A percentile compares a stretch with the other conserved stretches of the same genome.
Conservation (phyloP, 2,797 vertebrate species). For the Adelosebastes latens region DNA sequence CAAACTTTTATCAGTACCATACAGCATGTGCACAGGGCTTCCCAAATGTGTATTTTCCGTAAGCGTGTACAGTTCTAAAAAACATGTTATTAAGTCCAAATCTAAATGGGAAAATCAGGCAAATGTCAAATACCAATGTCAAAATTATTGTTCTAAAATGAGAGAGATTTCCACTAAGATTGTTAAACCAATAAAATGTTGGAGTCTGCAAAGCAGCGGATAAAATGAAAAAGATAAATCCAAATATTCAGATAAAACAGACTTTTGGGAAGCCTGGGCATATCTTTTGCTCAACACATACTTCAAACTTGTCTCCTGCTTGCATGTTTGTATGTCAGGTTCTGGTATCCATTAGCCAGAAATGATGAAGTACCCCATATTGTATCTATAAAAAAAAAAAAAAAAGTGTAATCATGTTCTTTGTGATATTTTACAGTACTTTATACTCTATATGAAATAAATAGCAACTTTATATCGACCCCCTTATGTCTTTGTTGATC, state of each 20-base stretch:
- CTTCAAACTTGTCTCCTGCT: conserved; percentile 15
- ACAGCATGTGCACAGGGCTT: conserved; percentile 10
- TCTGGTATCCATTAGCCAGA: conserved; percentile 40
- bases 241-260: not conserved
- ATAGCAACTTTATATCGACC: conserved; percentile 72
- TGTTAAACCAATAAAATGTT: not conserved
- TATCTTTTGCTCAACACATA: conserved; percentile 3
- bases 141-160: not conserved
- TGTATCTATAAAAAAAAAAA: conserved; percentile 55
- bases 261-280: conserved; percentile 4
- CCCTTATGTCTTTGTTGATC: conserved; percentile 19
- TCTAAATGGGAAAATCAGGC: not conserved
- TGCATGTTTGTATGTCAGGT: conserved; percentile 49
- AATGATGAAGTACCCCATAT: conserved; percentile 53
- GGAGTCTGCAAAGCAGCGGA: not conserved
- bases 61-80: not conserved
- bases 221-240: not conserved
- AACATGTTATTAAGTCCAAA: not conserved
- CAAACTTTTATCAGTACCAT: conserved; percentile 40
- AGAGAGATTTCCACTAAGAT: conserved; percentile 10
- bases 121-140: not conserved
- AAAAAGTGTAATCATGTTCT: conserved; percentile 66
- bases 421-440: conserved; percentile 75
- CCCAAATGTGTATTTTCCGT: not conserved
- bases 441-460: conserved; percentile 76